Evolutionary conservation across 1,140 invertebrate genomes (phyloP).

Genomic region (Leptinotarsa undecemlineata): DNA sequence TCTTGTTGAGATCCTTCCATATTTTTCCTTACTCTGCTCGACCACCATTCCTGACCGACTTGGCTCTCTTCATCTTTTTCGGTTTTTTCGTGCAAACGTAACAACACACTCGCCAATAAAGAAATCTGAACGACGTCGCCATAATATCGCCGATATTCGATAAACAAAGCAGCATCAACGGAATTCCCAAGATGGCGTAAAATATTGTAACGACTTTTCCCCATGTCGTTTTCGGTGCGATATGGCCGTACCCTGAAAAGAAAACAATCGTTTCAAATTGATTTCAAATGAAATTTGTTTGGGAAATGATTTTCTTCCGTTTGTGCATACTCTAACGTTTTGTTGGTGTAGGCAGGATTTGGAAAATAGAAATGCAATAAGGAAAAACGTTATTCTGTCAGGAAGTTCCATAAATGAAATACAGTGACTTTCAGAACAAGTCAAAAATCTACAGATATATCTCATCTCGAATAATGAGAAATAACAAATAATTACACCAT

Average conservation of each 20-base stretch:
- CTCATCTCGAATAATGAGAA: too few relatives aligned
- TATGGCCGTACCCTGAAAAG: constrained; percentile 90
- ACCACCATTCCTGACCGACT: constrained; percentile 43
- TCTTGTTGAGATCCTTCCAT: too few relatives aligned
- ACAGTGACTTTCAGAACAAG: too few relatives aligned
- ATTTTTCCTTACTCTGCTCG: constrained; percentile 17
- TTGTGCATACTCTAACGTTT: too few relatives aligned
- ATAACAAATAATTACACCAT: too few relatives aligned
- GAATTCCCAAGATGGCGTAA: constrained; percentile 94
- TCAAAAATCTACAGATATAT: too few relatives aligned
- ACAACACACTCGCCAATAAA: constrained; percentile 89
- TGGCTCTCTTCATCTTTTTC: constrained; percentile 61
- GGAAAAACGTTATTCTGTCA: too few relatives aligned
- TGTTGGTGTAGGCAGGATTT: too few relatives aligned
- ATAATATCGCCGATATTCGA: constrained; percentile 96
- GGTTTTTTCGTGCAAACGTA: constrained; percentile 83
- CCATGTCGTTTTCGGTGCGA: constrained; percentile 88
- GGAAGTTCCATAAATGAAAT: too few relatives aligned
- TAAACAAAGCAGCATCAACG: constrained; percentile 89
- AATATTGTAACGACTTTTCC: constrained; percentile 95
- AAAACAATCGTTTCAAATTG: constrained; percentile 11
- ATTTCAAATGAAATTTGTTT: background rate
- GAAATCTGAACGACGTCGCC: constrained; percentile 88
- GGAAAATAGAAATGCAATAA: too few relatives aligned
- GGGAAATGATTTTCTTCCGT: background rate